Percentiles rank a stretch among this genome's conserved stretches.
phyloP scores from a whole-genome alignment of 1,140 invertebrate genomes.

The Panagrolaimus sp. region DNA sequence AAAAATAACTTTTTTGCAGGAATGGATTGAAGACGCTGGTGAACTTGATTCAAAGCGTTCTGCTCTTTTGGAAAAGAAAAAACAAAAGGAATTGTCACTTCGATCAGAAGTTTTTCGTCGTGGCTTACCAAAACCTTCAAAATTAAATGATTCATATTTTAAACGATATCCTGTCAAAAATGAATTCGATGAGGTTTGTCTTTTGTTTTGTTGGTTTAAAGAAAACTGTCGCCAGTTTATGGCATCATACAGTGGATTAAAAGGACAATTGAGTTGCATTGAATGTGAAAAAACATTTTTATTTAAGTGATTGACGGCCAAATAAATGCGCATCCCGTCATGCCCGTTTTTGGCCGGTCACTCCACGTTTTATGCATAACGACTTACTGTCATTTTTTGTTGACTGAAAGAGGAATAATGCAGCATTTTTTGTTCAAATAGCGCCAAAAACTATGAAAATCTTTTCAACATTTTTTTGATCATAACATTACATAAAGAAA shows the following conservation, averaged over 20 bases:
- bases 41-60: slow-evolving; percentile 39
- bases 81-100: slow-evolving; percentile 59
- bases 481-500: too few species aligned
- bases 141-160: slow-evolving; percentile 61
- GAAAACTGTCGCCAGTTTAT: not conserved
- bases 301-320: not conserved
- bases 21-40: slow-evolving; percentile 53
- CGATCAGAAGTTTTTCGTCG: slow-evolving; percentile 83
- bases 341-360: too few species aligned
- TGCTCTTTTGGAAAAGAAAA: slow-evolving; percentile 33
- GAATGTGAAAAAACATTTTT: not conserved
- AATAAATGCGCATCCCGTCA: too few species aligned
- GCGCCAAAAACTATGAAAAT: slow-evolving; percentile 12
- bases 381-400: slow-evolving; percentile 9
- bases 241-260: slow-evolving; percentile 11
- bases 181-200: slow-evolving; percentile 72
- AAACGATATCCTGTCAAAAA: slow-evolving; percentile 59
- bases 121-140: slow-evolving; percentile 76
- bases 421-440: not conserved
- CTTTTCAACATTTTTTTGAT: not conserved
- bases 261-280: not conserved
- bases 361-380: too few species aligned
- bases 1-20: slow-evolving; percentile 22
- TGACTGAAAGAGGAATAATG: not conserved
- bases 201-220: not conserved